These are phyloP conservation scores for Columba livia DNA, from an alignment of 2,113 vertebrate species.

Conservation along the genomic window DNA sequence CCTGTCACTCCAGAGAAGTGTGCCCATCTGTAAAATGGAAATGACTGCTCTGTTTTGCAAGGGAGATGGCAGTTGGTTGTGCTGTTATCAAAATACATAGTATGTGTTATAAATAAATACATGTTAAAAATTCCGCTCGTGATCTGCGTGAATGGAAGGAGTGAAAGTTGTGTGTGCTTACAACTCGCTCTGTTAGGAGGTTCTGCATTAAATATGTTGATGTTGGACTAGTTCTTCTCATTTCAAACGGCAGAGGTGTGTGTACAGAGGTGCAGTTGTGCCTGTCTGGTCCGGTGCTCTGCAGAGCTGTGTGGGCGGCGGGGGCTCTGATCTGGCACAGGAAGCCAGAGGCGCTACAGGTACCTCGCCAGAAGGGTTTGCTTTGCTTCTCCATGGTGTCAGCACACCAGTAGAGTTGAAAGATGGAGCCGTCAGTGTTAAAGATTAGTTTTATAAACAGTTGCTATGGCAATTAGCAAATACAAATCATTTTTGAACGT, in stretches of 20 bases:
- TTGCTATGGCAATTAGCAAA: background rate
- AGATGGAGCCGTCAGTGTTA: background rate
- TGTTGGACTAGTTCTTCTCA: background rate
- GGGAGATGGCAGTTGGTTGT: slow-evolving; percentile 56
- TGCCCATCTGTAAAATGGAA: slow-evolving; percentile 55
- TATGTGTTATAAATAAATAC: slow-evolving; percentile 58
- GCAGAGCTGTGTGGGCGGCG: background rate
- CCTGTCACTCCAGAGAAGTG: slow-evolving; percentile 34
- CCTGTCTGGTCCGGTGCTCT: fast-evolving
- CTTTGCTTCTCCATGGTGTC: background rate
- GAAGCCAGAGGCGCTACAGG: background rate
- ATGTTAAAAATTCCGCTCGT: slow-evolving; percentile 37
- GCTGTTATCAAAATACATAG: slow-evolving; percentile 51
- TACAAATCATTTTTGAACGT: background rate
- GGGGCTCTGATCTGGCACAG: background rate
- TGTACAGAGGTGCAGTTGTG: background rate
- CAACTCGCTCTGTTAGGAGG: background rate
- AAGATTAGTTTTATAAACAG: background rate
- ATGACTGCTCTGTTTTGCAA: slow-evolving; percentile 47
- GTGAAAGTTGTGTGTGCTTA: slow-evolving; percentile 18
- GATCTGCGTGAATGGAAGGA: slow-evolving; percentile 35
- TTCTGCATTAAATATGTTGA: background rate
- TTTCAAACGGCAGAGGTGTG: background rate
- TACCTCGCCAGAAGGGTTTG: background rate
- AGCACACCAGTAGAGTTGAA: background rate